Evolutionary conservation across 2,888 invertebrate genomes (phyloP).

Genomic region (Spilosoma lubricipeda): DNA sequence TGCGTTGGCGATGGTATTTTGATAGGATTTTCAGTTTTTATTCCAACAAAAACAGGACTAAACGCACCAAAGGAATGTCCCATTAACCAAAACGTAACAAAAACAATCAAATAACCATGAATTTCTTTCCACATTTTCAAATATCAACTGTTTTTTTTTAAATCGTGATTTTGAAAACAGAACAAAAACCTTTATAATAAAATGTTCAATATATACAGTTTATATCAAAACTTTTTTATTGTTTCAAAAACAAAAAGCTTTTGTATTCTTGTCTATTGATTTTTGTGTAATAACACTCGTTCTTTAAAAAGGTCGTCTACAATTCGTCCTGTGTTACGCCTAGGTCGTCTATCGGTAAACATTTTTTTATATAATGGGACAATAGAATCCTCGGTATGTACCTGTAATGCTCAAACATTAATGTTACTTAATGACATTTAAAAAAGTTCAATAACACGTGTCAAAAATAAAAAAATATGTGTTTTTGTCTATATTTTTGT

Average conservation of each 20-base stretch:
- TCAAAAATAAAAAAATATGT: slow-evolving; percentile 34
- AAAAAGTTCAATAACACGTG: slow-evolving; percentile 31
- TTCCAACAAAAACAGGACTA: slow-evolving; percentile 63
- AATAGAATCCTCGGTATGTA: slow-evolving; percentile 38
- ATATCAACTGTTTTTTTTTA: slow-evolving; percentile 33
- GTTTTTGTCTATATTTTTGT: slow-evolving; percentile 27
- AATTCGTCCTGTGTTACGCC: slow-evolving; percentile 7
- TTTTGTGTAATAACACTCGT: not conserved
- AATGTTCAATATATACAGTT: slow-evolving; percentile 39
- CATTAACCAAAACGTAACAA: slow-evolving; percentile 39
- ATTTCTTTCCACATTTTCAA: slow-evolving; percentile 31
- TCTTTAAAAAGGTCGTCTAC: slow-evolving; percentile 10
- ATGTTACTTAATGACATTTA: slow-evolving; percentile 35
- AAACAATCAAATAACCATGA: slow-evolving; percentile 28
- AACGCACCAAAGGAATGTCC: slow-evolving; percentile 57
- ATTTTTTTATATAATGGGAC: slow-evolving; percentile 61
- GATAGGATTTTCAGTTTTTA: slow-evolving; percentile 59
- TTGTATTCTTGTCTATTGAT: slow-evolving; percentile 8
- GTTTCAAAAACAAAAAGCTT: not conserved
- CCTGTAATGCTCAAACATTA: slow-evolving; percentile 42
- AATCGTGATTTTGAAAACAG: slow-evolving; percentile 27
- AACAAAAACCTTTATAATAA: slow-evolving; percentile 23
- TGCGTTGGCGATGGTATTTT: slow-evolving; percentile 54
- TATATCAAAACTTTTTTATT: not conserved
- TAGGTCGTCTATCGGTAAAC: slow-evolving; percentile 42